Conservation (phyloP, 1,140 invertebrate species). For the Ooceraea biroi region DNA sequence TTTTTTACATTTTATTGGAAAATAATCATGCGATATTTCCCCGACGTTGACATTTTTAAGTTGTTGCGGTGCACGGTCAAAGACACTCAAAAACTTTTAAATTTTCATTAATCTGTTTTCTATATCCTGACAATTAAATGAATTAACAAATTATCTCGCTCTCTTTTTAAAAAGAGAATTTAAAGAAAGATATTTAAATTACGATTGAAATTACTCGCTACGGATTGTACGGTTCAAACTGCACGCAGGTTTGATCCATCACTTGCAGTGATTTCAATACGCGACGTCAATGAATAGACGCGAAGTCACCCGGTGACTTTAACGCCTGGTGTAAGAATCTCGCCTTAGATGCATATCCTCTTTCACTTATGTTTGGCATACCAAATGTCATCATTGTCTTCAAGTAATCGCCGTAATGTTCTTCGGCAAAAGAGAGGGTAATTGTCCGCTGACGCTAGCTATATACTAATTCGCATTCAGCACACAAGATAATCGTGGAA, state of each 20-base stretch:
- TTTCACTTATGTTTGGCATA: neutral
- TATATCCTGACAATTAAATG: neutral
- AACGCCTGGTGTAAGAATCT: conserved; percentile 42
- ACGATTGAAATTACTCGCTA: neutral
- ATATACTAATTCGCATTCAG: neutral
- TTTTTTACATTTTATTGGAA: too few species aligned
- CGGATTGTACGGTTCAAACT: too few species aligned
- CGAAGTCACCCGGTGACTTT: conserved; percentile 46
- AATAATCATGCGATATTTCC: too few species aligned
- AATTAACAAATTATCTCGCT: neutral
- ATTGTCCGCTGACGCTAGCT: neutral
- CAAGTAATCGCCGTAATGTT: neutral
- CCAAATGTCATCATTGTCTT: conserved; percentile 20
- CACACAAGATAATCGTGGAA: neutral
- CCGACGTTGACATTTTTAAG: too few species aligned
- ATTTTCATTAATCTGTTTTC: neutral
- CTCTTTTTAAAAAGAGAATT: neutral
- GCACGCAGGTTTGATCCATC: neutral
- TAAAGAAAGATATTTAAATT: neutral
- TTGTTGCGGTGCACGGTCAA: too few species aligned
- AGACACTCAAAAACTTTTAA: neutral
- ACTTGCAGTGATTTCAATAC: conserved; percentile 19
- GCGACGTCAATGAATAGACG: neutral
- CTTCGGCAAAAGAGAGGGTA: neutral
- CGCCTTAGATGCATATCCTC: neutral